Conservation (phyloP, 2,888 invertebrate species). For the Agrilus biguttatus region DNA sequence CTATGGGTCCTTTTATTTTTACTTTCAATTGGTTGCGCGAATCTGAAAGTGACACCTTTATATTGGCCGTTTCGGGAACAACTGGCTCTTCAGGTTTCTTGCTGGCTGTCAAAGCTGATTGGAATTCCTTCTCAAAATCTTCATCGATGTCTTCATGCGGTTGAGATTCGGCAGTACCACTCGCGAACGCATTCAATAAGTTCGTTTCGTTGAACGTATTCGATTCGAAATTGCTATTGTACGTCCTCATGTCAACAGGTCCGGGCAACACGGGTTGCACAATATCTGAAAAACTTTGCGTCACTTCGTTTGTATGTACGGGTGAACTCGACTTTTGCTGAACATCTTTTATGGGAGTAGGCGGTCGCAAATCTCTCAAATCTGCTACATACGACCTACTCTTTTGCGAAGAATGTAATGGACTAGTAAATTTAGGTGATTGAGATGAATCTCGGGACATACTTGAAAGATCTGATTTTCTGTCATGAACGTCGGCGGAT, state of each 20-base stretch:
- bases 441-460: constrained; percentile 37
- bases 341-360: constrained; percentile 32
- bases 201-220: constrained; percentile 44
- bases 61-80: constrained; percentile 37
- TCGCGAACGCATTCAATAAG: constrained; percentile 52
- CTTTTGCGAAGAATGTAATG: constrained; percentile 29
- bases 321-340: constrained; percentile 18
- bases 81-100: constrained; percentile 32
- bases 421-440: constrained; percentile 43
- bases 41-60: constrained; percentile 63
- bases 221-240: constrained; percentile 48
- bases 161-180: constrained; percentile 51
- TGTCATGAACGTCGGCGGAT: constrained; percentile 54
- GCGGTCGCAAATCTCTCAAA: constrained; percentile 33
- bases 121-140: constrained; percentile 63
- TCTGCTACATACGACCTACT: constrained; percentile 28
- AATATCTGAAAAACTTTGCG: constrained; percentile 38
- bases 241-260: constrained; percentile 82
- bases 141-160: constrained; percentile 59
- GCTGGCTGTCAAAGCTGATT: constrained; percentile 48
- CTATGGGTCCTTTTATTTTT: constrained; percentile 80
- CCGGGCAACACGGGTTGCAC: constrained; percentile 67
- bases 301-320: constrained; percentile 17
- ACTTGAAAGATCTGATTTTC: constrained; percentile 39
- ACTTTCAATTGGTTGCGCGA: constrained; percentile 77